Base-by-base conservation (phyloP, 2,888 invertebrate genomes). In the Caenorhabditis drosophilae region DNA sequence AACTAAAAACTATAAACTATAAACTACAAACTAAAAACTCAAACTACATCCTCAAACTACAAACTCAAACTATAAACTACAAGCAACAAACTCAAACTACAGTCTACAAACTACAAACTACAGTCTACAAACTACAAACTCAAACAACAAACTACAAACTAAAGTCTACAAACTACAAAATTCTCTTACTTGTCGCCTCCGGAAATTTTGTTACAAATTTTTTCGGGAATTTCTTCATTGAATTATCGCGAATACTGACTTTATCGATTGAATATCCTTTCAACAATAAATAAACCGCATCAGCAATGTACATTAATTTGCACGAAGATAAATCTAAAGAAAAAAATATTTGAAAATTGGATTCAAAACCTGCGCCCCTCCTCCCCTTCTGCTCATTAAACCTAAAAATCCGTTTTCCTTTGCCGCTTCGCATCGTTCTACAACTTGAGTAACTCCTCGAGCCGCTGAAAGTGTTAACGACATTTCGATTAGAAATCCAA, bases 361-460 rank as follows among this genome's bases (percentile, higher is more conserved):
- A 18, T 15, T 15, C 22, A 4, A 42, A 18, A n/a, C 42, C 12
- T 16, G 11, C 4, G 16, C 36, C 3, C 36, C 3, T 4, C 36
- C 36, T n/a, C 15, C n/a, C n/a, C 36, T 16, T 4, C 36, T 4
- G 4, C n/a, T 36, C 4, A 16, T 7, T 36, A 12, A 45, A 80
- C 80, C 80, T 15, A 80, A 57, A 68, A 66, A 79, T 16, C 78
- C 77, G 20, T 70, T 64, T 12, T 68, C 56, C 40, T 80, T 80
- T 26, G 80, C 80, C 1, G 57, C 63, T 51, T 80, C 80, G 49
- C 80, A 80, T 44, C 80, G 56, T 41, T 73, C 70, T 46, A 80
- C 74, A 4, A 80, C 77, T 42, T 79, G 79, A 2, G 77, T 80
- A 15, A 80, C 80, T 12, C 79, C 80, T 38, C 74, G 58, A 18